Conservation (phyloP, 1,140 invertebrate species). For the Homarus americanus region DNA sequence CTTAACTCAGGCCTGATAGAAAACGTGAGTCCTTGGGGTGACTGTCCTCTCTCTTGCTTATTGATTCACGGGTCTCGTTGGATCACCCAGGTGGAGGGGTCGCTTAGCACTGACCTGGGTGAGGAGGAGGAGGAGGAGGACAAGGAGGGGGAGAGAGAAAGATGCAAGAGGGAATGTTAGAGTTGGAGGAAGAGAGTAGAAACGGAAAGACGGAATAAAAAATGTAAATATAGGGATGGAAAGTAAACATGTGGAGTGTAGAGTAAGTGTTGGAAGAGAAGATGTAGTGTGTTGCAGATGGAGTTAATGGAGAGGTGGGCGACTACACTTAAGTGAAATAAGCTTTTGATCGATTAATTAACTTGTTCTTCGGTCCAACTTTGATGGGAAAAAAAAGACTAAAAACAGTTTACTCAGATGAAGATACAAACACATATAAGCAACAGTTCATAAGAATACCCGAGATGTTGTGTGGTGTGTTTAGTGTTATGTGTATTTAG, state of each 20-base stretch:
- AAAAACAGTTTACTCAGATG: too few species aligned
- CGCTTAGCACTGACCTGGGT: too few species aligned
- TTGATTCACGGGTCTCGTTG: background rate
- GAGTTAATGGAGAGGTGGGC: too few species aligned
- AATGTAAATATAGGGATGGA: background rate
- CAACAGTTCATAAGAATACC: too few species aligned
- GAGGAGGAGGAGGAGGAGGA: background rate
- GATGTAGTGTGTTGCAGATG: background rate
- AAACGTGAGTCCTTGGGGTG: background rate
- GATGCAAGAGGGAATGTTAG: background rate
- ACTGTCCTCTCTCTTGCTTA: constrained; percentile 1
- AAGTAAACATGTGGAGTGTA: background rate
- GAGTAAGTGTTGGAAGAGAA: background rate
- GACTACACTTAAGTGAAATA: too few species aligned
- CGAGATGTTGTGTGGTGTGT: too few species aligned
- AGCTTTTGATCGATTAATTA: too few species aligned
- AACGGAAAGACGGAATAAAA: background rate
- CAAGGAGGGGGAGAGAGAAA: background rate
- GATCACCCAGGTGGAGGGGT: too few species aligned
- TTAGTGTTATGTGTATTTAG: too few species aligned
- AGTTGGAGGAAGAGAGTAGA: background rate
- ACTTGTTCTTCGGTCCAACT: too few species aligned
- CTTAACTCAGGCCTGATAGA: background rate
- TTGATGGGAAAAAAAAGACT: too few species aligned
- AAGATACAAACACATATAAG: too few species aligned